Evolutionary conservation across 2,888 invertebrate species (phyloP).

Genomic region (Apantesis nais): DNA sequence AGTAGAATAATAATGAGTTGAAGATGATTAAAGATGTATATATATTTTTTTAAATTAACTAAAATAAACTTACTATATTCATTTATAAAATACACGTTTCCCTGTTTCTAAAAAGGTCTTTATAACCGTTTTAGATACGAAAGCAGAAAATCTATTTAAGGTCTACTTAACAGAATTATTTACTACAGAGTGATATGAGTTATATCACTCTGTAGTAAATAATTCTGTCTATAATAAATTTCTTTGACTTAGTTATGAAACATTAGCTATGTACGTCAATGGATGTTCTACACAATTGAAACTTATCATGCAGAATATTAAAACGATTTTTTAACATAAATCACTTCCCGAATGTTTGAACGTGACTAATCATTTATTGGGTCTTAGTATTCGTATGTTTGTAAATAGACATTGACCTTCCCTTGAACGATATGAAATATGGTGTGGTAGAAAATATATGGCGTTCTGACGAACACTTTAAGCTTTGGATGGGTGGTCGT

Average conservation of each 20-base stretch:
- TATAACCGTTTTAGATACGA: neutral
- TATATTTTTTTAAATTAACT: neutral
- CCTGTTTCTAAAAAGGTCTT: neutral
- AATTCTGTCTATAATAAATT: neutral
- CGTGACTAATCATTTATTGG: conserved; percentile 37
- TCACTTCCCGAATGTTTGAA: conserved; percentile 26
- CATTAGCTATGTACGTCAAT: neutral
- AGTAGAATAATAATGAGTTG: conserved; percentile 34
- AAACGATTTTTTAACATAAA: conserved; percentile 2
- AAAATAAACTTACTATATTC: neutral
- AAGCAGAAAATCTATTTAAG: conserved; percentile 2
- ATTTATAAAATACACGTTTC: neutral
- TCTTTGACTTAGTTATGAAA: neutral
- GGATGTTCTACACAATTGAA: neutral
- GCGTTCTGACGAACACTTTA: conserved; percentile 5
- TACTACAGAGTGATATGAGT: neutral
- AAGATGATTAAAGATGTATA: conserved; percentile 10
- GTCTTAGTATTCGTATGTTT: conserved; percentile 45
- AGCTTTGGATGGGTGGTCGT: neutral
- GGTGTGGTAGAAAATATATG: conserved; percentile 28
- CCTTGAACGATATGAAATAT: conserved; percentile 62
- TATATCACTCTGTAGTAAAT: no score
- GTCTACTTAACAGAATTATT: neutral
- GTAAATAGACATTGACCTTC: conserved; percentile 61
- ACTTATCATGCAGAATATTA: neutral